Evolutionary conservation across 37 sponge, comb jelly and placozoan genomes (phyloP).

Genomic region (Amphimedon queenslandica): DNA sequence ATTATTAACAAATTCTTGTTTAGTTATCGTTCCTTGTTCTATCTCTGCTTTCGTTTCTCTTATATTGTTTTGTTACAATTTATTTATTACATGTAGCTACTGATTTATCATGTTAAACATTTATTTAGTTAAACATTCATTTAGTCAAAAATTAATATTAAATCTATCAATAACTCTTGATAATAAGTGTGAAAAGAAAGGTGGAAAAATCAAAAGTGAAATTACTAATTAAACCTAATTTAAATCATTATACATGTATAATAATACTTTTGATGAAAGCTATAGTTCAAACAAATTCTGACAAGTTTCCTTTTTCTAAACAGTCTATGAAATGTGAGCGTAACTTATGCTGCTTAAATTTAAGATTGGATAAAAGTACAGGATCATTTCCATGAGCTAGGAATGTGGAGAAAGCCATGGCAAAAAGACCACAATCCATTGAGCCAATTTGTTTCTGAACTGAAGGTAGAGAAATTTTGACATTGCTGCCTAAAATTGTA

Average conservation of each 20-base stretch:
- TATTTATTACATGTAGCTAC: too few relatives aligned
- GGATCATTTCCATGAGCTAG: conserved; percentile 30
- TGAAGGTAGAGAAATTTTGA: neutral
- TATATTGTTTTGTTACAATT: neutral
- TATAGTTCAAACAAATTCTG: too few relatives aligned
- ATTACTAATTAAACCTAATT: too few relatives aligned
- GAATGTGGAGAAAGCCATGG: conserved; percentile 28
- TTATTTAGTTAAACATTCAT: neutral
- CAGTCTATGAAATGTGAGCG: conserved; percentile 26
- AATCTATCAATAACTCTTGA: neutral
- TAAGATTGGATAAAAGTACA: neutral
- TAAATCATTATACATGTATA: too few relatives aligned
- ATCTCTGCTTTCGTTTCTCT: neutral
- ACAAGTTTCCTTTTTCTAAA: conserved; percentile 7
- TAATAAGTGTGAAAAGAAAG: neutral
- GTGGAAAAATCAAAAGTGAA: too few relatives aligned
- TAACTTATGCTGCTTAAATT: conserved; percentile 26
- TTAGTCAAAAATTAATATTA: neutral
- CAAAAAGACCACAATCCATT: conserved; percentile 54
- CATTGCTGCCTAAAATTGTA: neutral
- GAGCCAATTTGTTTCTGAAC: conserved; percentile 36
- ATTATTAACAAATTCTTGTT: neutral
- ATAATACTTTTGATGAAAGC: too few relatives aligned
- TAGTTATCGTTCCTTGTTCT: neutral
- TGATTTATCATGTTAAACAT: neutral